Conservation (phyloP, 2,888 invertebrate genomes). For the Ochropleura leucogaster region DNA sequence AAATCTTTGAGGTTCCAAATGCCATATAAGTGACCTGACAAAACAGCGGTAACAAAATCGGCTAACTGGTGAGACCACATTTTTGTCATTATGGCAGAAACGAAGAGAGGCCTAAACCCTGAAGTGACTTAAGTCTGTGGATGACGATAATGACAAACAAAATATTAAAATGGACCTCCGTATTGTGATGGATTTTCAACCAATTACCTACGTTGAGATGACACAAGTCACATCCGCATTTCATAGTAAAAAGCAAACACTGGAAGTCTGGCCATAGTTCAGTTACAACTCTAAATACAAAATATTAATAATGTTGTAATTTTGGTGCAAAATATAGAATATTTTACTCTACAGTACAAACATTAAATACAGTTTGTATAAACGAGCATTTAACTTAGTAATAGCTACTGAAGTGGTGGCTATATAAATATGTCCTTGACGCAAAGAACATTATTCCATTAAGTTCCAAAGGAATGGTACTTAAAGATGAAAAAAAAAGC, state of each 20-base stretch:
- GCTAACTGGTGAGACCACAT: background rate
- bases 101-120: background rate
- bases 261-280: background rate
- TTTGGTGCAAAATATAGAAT: no score
- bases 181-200: background rate
- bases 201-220: background rate
- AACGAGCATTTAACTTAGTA: background rate
- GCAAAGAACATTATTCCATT: no score
- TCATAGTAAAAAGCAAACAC: background rate
- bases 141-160: background rate
- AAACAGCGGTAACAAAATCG: background rate
- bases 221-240: background rate
- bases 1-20: no score
- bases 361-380: no score
- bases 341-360: no score
- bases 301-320: background rate
- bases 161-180: background rate
- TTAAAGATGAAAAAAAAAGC: no score
- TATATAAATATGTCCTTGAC: background rate
- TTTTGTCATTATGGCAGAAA: background rate
- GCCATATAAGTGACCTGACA: no score
- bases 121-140: background rate
- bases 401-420: background rate
- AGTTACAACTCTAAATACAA: background rate
- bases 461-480: no score